These are phyloP conservation scores for Andrena marginata DNA, from an alignment of 2,888 invertebrate genomes.

Conservation along the genomic window DNA sequence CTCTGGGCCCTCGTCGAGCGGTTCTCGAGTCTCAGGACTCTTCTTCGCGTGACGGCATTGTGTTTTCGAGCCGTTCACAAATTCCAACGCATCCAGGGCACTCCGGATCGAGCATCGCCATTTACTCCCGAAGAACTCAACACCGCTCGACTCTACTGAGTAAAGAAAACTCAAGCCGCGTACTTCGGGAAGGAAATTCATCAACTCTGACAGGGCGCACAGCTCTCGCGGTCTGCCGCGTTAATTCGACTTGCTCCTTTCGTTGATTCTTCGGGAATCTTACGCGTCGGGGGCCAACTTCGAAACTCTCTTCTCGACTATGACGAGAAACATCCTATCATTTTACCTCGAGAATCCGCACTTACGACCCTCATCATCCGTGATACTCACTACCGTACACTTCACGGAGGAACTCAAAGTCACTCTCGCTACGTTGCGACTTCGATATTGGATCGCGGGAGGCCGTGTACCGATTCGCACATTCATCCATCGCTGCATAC, in stretches of 20 bases:
- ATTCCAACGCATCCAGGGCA: neutral
- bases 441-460: too few relatives aligned
- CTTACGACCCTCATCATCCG: too few relatives aligned
- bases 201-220: neutral
- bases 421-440: too few relatives aligned
- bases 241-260: neutral
- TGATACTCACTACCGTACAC: too few relatives aligned
- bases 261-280: neutral
- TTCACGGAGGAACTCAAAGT: too few relatives aligned
- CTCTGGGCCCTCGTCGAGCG: neutral
- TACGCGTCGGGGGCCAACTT: neutral
- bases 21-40: neutral
- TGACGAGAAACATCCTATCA: neutral
- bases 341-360: neutral
- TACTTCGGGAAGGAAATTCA: neutral
- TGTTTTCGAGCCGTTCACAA: neutral
- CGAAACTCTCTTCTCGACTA: neutral
- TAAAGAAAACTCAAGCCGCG: neutral
- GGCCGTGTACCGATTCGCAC: too few relatives aligned
- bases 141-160: neutral
- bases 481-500: neutral
- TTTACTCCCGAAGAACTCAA: neutral
- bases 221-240: neutral
- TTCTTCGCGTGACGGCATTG: neutral
- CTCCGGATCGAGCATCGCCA: neutral